phyloP scores from a whole-genome alignment of 2,888 invertebrate species.

The Chloroclystis v-ata region DNA sequence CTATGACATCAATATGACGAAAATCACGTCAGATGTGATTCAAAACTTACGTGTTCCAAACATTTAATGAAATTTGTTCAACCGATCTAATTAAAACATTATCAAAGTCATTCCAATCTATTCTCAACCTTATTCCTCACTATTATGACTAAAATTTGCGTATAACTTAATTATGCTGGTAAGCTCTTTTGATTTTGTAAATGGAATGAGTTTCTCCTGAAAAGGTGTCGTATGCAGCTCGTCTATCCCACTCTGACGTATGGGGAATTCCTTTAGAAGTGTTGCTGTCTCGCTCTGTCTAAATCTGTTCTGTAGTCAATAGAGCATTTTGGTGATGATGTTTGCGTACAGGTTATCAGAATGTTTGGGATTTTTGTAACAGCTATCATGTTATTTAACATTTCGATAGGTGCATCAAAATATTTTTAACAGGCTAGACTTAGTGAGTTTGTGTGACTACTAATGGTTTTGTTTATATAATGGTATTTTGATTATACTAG shows the following conservation, averaged over 20 bases:
- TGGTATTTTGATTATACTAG: no score
- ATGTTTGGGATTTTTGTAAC: neutral
- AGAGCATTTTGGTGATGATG: constrained; percentile 42
- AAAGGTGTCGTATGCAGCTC: constrained; percentile 7
- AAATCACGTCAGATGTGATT: no score
- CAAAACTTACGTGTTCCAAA: neutral
- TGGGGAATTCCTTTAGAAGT: constrained; percentile 20
- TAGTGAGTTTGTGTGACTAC: no score
- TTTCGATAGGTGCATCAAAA: no score
- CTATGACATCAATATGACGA: no score
- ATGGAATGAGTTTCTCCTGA: constrained; percentile 1
- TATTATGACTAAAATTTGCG: neutral
- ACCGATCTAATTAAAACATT: neutral
- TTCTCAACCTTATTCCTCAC: neutral
- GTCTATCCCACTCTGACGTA: constrained; percentile 29
- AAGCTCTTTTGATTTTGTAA: neutral
- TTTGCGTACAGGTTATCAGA: constrained; percentile 10
- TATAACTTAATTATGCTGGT: neutral
- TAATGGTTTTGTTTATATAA: no score
- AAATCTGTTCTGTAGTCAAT: constrained; percentile 50
- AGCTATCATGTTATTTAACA: no score
- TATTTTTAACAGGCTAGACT: no score
- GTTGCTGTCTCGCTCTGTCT: constrained; percentile 39
- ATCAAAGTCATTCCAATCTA: neutral
- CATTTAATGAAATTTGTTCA: neutral